Base-by-base conservation (phyloP, 2,113 vertebrate genomes). In the Stegostoma tigrinum region DNA sequence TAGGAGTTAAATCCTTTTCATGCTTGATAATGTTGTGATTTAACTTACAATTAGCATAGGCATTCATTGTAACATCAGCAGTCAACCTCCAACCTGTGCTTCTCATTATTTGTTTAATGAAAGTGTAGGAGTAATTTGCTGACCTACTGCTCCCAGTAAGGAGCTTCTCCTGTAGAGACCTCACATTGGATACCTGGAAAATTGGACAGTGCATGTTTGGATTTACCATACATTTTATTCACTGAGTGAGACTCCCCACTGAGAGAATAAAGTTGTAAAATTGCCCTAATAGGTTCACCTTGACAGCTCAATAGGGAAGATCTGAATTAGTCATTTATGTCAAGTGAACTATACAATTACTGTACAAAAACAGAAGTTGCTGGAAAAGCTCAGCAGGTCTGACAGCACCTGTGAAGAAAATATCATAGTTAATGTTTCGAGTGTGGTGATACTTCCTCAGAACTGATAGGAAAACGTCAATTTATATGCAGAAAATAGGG, bases 91-190 rank as follows among this genome's bases (percentile, higher is more conserved):
- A 52, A 5, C 52, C 52, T 21, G 89, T 66, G 89, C 89, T 66
- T 34, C 89, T 93, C n/a, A 93, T 66, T 93, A 93, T 66, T 66
- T n/a, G 15, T n/a, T 66, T 93, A 38, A 90, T 66, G 61, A n/a
- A n/a, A 66, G 19, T 38, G 38, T n/a, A 38, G 64, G 5, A 67
- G 3, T n/a, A 66, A 93, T 93, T n/a, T 66, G 64, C 61, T 66
- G 89, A 93, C 52, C 30, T 90, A 64, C 34, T 64, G 27, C 87
- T 66, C 89, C 61, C 89, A 93, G 61, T 93, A 34, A 93, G 61
- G 89, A 23, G 30, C 17, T 34, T 91, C 89, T n/a, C 89, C 89
- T 66, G 30, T n/a, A 23, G 61, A 38, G 34, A 91, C 6, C 89
- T 61, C 61, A 66, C n/a, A 83, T 14, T 66, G 61, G 89, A 55